Base-by-base conservation (phyloP, 2,113 vertebrate genomes). In the Melierax canorus region DNA sequence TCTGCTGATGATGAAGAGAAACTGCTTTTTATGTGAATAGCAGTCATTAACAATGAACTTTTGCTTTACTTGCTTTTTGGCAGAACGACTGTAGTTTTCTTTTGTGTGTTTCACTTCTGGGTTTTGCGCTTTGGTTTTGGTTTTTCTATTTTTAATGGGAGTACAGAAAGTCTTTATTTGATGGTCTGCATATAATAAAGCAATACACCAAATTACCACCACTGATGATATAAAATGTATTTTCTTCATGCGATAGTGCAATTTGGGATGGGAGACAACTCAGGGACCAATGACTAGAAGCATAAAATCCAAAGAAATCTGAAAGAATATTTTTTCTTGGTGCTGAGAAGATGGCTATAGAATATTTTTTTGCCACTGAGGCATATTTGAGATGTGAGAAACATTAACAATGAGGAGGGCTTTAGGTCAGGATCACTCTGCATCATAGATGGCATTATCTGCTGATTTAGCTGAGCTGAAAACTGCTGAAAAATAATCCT, bases 401-500 rank as follows among this genome's bases (percentile, higher is more conserved):
- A 96, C 92, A 95, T 98, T 97, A 97, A 96, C 92, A 97, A 92
- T 97, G 95, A 97, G 93, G 86, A 96, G 84, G 93, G 94, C 92
- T 97, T 97, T 83, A 96, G 98, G 97, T 98, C 98, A 98, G 96
- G 95, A 97, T 98, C 97, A 92, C 95, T 96, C 95, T 98, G 97
- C 97, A 97, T 98, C 97, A 59, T 90, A 93, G 96, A 97, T 96
- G 97, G 94, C 96, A 96, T 97, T 98, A 98, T 97, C 97, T 98
- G 98, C 99, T 99, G 98, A 99, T 98, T 96, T 98, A 96, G 97
- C 97, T 89, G 87, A 84, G 97, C 96, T 97, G 96, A 97, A 96
- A 98, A 98, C 93, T 98, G 98, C 98, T 98, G 98, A 98, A 98
- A 98, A 98, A 98, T 98, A 98, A 98, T 98, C 98, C 97, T 97